Evolutionary conservation across 2,888 invertebrate genomes (phyloP), one percentile per base, ranked within the genome.

Genomic region (Idaea dimidiata): DNA sequence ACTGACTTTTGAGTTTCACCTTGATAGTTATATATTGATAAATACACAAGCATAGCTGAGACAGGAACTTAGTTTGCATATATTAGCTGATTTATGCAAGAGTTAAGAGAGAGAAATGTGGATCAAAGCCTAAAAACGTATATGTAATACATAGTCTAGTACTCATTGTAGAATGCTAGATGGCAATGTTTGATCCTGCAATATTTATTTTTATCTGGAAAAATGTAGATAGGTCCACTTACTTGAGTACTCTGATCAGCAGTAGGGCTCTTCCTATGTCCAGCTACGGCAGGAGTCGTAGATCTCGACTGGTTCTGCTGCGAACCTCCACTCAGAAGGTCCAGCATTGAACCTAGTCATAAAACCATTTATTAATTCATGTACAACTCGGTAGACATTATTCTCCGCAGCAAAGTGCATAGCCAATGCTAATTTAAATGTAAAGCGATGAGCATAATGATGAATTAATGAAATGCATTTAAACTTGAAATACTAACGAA

Each of bases 201-300:
- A 32, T 32, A 32, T 6, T 32, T 32, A n/a, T 32, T 32, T 8
- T 8, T 2, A 32, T 32, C 32, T 43, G 43, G 33, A 57, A 6
- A 43, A 58, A 16, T 24, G 16, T 8, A 7, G 8, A 7, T 57
- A 62, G 32, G 24, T 58, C 17, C 55, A 56, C 58, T 93, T 81
- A 91, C 96, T 91, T 97, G 97, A 58, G 96, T 95, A 68, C 96
- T 95, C 88, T 97, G 96, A 84, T 98, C 98, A 72, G 95, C 94
- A 1, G 97, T 97, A 60, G 97, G 97, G 74, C 97, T 97, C 87
- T 97, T 97, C 78, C 97, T 94, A 69, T 95, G 95, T 54, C 93
- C 90, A 54, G 94, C 92, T 66, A 96, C 95, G 6, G 96, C 96
- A 10, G 97, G 97, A 0, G 97, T 97, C 63, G 95, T 96, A 61